Percentiles rank a stretch among this genome's conserved stretches.
Conservation (phyloP, 2,113 vertebrate species). For the Boulengeromyrus knoepffleri region DNA sequence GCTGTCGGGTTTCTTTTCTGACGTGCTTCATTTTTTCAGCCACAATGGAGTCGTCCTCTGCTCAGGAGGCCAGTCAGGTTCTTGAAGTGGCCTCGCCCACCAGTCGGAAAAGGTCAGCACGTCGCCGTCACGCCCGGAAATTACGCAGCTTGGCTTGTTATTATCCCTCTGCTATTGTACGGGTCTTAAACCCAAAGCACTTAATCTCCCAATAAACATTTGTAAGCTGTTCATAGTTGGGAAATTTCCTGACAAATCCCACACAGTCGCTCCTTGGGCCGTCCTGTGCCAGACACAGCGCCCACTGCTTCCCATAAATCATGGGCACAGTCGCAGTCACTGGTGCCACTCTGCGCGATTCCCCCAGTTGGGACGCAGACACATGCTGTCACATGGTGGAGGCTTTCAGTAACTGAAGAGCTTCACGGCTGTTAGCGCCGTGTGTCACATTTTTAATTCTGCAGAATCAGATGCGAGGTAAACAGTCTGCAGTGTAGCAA, state of each 20-base stretch:
- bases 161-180: not conserved
- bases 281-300: not conserved
- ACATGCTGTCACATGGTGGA: not conserved
- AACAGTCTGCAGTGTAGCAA: not conserved
- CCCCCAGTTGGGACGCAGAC: not conserved
- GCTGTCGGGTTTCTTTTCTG: not conserved
- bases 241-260: not conserved
- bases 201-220: conserved; percentile 2
- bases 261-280: not conserved
- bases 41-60: conserved; percentile 27
- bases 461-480: not conserved
- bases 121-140: too few relatives aligned
- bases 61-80: conserved; percentile 53
- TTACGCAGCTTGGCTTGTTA: not conserved
- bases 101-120: conserved; percentile 45
- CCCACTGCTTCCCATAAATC: not conserved
- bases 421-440: not conserved
- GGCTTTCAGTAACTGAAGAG: not conserved
- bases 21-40: conserved; percentile 29
- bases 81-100: conserved; percentile 36
- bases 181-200: not conserved
- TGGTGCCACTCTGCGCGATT: not conserved
- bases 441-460: not conserved
- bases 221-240: not conserved
- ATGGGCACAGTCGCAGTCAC: not conserved